Evolutionary conservation across 23 tunicate genomes (phyloP).

Genomic region (Oikopleura vanhoeffeni): DNA sequence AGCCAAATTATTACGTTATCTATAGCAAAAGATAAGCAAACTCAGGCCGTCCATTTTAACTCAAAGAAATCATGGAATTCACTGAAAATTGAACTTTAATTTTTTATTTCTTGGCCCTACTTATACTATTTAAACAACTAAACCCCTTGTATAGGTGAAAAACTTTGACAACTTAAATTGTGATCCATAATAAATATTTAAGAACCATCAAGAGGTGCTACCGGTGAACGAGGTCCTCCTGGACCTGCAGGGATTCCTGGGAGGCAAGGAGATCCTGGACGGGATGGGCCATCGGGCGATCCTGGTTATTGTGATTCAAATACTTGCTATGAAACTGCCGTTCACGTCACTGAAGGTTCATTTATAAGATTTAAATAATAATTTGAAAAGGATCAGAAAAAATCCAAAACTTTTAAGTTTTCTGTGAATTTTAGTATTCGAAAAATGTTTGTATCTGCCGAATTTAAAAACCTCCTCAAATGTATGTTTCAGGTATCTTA

Average conservation of each 20-base stretch:
- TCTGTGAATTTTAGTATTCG: not conserved
- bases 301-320: not conserved
- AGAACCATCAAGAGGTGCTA: not conserved
- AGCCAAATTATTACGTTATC: too few relatives aligned
- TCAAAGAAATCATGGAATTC: too few relatives aligned
- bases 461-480: too few relatives aligned
- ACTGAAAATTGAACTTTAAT: too few relatives aligned
- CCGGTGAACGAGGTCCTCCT: not conserved
- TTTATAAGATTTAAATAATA: not conserved
- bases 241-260: not conserved
- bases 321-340: not conserved
- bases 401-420: not conserved
- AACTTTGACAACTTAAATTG: too few relatives aligned
- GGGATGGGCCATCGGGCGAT: not conserved
- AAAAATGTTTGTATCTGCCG: too few relatives aligned
- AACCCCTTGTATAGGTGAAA: too few relatives aligned
- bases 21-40: too few relatives aligned
- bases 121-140: too few relatives aligned
- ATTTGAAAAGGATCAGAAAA: not conserved
- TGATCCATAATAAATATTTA: not conserved
- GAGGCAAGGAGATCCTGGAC: not conserved
- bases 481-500: too few relatives aligned
- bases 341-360: not conserved
- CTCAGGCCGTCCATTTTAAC: too few relatives aligned
- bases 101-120: too few relatives aligned